Evolutionary conservation across 1,140 invertebrate species (phyloP).

Genomic region (Drosophila parvula): DNA sequence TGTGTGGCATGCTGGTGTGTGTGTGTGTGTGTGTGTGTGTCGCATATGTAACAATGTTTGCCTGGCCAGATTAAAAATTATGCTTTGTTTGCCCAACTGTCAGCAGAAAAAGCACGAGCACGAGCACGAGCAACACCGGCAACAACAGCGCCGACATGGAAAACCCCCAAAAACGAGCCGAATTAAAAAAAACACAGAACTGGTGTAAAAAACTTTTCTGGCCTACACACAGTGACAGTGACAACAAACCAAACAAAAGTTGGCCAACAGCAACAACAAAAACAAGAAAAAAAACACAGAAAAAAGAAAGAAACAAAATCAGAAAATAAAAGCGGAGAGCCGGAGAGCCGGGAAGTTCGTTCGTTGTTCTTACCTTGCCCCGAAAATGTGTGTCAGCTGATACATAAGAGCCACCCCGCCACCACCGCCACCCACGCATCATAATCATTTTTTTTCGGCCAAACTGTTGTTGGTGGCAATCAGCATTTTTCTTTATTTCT

Average conservation of each 20-base stretch:
- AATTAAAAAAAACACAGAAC: constrained; percentile 26
- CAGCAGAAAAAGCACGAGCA: constrained; percentile 71
- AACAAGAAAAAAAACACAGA: constrained; percentile 2
- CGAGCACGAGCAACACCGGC: constrained; percentile 49
- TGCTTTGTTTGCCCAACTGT: constrained; percentile 81
- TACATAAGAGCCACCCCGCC: constrained; percentile 30
- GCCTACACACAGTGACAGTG: constrained; percentile 66
- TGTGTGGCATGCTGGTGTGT: constrained; percentile 20
- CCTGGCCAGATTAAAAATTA: constrained; percentile 80
- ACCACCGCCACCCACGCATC: constrained; percentile 44
- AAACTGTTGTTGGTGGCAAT: constrained; percentile 59
- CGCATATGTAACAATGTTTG: constrained; percentile 81
- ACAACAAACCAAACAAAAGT: constrained; percentile 78
- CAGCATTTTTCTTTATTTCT: constrained; percentile 75
- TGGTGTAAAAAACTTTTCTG: constrained; percentile 53
- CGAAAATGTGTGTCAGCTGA: constrained; percentile 73
- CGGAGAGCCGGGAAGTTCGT: constrained; percentile 20
- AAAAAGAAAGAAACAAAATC: constrained; percentile 5
- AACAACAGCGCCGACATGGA: constrained; percentile 37
- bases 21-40: constrained; percentile 31
- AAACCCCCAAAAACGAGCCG: constrained; percentile 16
- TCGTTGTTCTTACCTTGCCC: constrained; percentile 65
- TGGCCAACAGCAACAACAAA: constrained; percentile 44
- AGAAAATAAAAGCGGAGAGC: constrained; percentile 18
- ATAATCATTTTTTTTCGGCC: constrained; percentile 66